Percentiles rank a stretch among this genome's conserved stretches.
Evolutionary conservation across 2,113 vertebrate species (phyloP).

Genomic region (Nyctibius bracteatus): DNA sequence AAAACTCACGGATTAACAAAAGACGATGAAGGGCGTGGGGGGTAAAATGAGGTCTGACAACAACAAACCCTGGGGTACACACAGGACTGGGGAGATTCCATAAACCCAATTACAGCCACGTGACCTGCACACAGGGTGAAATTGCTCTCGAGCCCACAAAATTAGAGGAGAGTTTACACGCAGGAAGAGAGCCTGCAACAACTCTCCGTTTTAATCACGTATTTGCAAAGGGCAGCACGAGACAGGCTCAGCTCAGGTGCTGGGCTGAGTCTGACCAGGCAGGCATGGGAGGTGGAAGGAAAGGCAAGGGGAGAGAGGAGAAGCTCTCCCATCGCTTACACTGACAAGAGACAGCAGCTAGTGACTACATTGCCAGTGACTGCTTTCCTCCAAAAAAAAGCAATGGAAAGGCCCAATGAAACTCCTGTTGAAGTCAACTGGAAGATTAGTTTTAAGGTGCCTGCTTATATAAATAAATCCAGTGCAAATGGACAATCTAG

Average conservation of each 20-base stretch:
- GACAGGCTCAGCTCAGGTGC: not conserved
- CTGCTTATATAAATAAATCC: conserved; percentile 12
- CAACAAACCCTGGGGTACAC: not conserved
- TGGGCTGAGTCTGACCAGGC: not conserved
- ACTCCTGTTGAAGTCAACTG: not conserved
- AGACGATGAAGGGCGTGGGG: not conserved
- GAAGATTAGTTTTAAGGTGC: not conserved
- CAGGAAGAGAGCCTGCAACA: not conserved
- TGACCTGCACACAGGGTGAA: rapidly evolving
- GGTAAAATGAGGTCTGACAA: conserved; percentile 21
- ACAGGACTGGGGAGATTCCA: not conserved
- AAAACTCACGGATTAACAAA: not conserved
- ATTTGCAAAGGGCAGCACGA: rapidly evolving
- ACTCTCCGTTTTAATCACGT: rapidly evolving
- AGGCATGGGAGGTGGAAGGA: rapidly evolving
- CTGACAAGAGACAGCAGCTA: not conserved
- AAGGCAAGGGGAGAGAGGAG: not conserved
- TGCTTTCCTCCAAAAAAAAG: not conserved
- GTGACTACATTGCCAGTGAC: too few relatives aligned
- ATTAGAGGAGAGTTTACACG: not conserved
- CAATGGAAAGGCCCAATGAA: not conserved
- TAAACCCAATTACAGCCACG: not conserved
- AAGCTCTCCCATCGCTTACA: not conserved
- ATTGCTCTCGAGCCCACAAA: not conserved
- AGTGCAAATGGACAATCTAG: not conserved